Evolutionary conservation across 2,113 vertebrate genomes (phyloP), one percentile per base, ranked within the genome.

Genomic region (Calidris pugnax): DNA sequence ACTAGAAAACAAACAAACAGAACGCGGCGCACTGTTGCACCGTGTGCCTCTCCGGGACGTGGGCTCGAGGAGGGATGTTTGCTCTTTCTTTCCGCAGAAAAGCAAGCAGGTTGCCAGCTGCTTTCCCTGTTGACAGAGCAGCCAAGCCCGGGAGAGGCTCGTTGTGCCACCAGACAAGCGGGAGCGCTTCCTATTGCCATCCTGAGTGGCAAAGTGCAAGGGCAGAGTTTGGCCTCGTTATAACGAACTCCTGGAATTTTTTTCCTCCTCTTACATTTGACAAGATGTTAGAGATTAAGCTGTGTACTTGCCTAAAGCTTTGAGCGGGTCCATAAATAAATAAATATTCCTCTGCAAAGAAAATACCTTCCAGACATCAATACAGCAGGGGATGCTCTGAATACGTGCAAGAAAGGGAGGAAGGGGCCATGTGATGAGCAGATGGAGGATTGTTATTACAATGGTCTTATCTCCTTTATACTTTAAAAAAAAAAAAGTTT

Each of bases 1-100:
- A 81, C 63, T 39, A 72, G 90, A 89, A 95, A 89, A 78, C 86
- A 95, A 93, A 76, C 80, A 91, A 97, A 93, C 74, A 77, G 67
- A 73, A 39, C 0, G 0, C 45, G 22, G 64, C 68, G 16, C 41
- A 17, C 24, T 48, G 41, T 88, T 80, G 47, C 4, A 6, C 30
- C 69, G 20, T 0, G 3, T n/a, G 71, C 37, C 20, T 86, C 33
- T 73, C 41, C 16, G 10, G 2, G 24, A 74, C 66, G 27, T 3
- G 2, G 51, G 50, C 59, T 86, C 2, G 2, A 56, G 64, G 55
- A 79, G 20, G 48, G 76, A 24, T 72, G 27, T 56, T 94, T 83
- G 92, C 55, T 80, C 43, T 33, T 55, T 37, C 74, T 62, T 88
- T 55, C 59, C 37, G 55, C n/a, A 26, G 78, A 80, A 91, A 77